phyloP scores from a whole-genome alignment of 2,888 invertebrate genomes.

The Eustalomyia histrio region DNA sequence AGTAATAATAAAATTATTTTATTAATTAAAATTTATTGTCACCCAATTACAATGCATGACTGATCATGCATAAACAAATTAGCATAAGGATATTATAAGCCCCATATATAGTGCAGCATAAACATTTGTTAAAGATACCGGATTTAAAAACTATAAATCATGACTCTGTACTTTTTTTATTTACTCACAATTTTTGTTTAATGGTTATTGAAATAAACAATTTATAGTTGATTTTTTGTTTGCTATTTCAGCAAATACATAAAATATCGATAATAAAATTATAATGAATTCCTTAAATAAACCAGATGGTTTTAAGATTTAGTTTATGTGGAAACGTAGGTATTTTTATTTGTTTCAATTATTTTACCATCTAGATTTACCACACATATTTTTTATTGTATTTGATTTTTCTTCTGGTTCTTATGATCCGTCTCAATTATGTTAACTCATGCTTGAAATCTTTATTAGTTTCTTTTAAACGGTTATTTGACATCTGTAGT shows the following conservation, averaged over 20 bases:
- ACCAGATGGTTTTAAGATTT: neutral
- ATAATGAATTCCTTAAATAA: slow-evolving; percentile 11
- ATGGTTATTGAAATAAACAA: slow-evolving; percentile 1
- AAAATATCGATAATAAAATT: neutral
- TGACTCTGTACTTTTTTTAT: neutral
- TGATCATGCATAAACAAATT: slow-evolving; percentile 19
- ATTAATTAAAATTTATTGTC: slow-evolving; percentile 31
- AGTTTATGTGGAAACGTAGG: neutral
- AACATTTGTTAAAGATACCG: slow-evolving; percentile 1
- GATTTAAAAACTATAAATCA: slow-evolving; percentile 29
- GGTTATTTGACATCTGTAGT: slow-evolving; percentile 46
- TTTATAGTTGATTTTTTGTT: slow-evolving; percentile 11
- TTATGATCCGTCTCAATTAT: slow-evolving; percentile 45
- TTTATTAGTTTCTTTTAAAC: slow-evolving; percentile 18
- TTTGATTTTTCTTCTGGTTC: neutral
- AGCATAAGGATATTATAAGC: slow-evolving; percentile 21
- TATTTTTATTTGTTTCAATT: neutral
- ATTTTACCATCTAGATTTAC: slow-evolving; percentile 1
- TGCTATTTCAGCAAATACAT: neutral
- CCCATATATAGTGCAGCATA: neutral
- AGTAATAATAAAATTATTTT: neutral
- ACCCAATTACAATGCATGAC: slow-evolving; percentile 16
- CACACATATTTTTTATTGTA: neutral
- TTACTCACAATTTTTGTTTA: neutral
- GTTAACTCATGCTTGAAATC: slow-evolving; percentile 54